Base-by-base conservation (phyloP, 1,140 invertebrate genomes). In the Anastatus disparis region DNA sequence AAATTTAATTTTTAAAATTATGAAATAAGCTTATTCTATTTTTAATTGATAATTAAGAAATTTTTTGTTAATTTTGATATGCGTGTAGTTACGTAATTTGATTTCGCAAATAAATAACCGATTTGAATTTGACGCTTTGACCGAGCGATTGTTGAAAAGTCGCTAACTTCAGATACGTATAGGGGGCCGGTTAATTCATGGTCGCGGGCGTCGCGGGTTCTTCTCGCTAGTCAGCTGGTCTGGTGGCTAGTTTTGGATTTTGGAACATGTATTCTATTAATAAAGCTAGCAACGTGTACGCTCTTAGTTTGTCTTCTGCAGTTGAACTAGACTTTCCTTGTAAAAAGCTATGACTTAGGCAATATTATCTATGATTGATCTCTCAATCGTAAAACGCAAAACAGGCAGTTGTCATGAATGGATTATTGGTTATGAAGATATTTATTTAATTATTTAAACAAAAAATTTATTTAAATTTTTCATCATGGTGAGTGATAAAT, bases 211-310 rank as follows among this genome's bases (percentile, higher is more conserved):
- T 35, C 31, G 31, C 31, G 31, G 31, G n/a, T n/a, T n/a, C n/a
- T n/a, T n/a, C 31, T 35, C 31, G 31, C 31, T 10, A 50, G 59
- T 70, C 67, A 62, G 67, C 67, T 70, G 58, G 46, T 50, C 4
- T 76, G 71, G 72, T 70, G 71, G 69, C 66, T 76, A 68, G 44
- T 74, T 77, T 78, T 72, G 77, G 74, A 75, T 74, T 77, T 78
- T 70, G 76, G 74, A 73, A 61, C 50, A 75, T 76, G 76, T 66
- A 72, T 74, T 73, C 75, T 77, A 77, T 77, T 77, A 77, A 76
- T 77, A 78, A 75, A 74, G 56, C 48, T 27, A 77, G 74, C 75
- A 55, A 73, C 58, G 26, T 65, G 63, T 63, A n/a, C 31, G 6
- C 35, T 55, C 9, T 44, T 29, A 31, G 58, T 70, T 55, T 40